These are phyloP conservation scores for Macropodus opercularis DNA, from an alignment of 2,797 vertebrate species.

Conservation along the genomic window DNA sequence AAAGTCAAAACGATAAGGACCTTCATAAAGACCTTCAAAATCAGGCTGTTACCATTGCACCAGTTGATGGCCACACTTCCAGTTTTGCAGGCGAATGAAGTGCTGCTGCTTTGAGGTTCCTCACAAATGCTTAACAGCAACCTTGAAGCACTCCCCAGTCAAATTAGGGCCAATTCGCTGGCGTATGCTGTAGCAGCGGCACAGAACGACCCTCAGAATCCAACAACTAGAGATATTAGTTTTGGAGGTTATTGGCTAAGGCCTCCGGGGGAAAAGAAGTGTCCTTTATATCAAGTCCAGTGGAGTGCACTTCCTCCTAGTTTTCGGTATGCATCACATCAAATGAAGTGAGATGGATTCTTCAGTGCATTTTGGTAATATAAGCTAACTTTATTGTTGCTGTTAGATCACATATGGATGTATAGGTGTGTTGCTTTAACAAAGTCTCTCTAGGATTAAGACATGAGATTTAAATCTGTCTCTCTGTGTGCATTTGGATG, in stretches of 20 bases:
- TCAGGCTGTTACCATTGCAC: too few relatives aligned
- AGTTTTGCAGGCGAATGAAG: slow-evolving; percentile 37
- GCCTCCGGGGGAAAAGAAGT: slow-evolving; percentile 35
- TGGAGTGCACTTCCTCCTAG: slow-evolving; percentile 12
- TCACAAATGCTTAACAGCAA: slow-evolving; percentile 61
- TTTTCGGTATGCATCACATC: slow-evolving; percentile 57
- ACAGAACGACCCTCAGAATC: slow-evolving; percentile 58
- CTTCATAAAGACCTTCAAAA: too few relatives aligned
- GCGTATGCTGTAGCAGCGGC: slow-evolving; percentile 38
- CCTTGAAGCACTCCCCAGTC: slow-evolving; percentile 62
- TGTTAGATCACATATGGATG: slow-evolving; percentile 29
- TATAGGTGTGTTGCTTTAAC: slow-evolving; percentile 40
- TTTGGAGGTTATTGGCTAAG: slow-evolving; percentile 64
- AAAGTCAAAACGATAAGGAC: too few relatives aligned
- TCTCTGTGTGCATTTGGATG: slow-evolving; percentile 26
- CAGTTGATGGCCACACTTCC: too few relatives aligned
- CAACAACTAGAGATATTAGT: slow-evolving; percentile 57
- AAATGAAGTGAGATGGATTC: slow-evolving; percentile 55
- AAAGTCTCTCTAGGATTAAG: slow-evolving; percentile 26
- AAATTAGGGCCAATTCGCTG: slow-evolving; percentile 68
- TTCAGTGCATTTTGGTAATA: slow-evolving; percentile 39
- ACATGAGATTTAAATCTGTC: slow-evolving; percentile 30
- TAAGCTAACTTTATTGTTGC: slow-evolving; percentile 39
- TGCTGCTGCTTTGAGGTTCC: slow-evolving; percentile 33
- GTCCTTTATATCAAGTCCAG: slow-evolving; percentile 58